Percentiles rank a stretch among this genome's conserved stretches.
Evolutionary conservation across 2,797 vertebrate genomes (phyloP).

Genomic region (Hapalemur alaotrensis): DNA sequence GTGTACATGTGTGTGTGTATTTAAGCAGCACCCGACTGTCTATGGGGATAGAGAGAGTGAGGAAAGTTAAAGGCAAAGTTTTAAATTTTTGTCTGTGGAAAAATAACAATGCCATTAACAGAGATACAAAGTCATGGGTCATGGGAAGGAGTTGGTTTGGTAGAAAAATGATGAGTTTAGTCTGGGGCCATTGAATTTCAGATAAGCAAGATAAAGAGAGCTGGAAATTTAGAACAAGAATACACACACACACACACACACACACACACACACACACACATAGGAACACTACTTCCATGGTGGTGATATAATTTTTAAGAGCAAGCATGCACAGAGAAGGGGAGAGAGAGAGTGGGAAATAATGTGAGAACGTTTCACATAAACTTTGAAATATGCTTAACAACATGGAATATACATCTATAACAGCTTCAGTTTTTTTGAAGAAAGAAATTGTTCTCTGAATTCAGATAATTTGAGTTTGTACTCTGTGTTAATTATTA

Average conservation of each 20-base stretch:
- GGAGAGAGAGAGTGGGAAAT: not conserved
- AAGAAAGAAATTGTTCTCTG: not conserved
- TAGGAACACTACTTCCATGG: not conserved
- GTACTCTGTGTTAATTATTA: not conserved
- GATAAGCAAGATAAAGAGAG: not conserved
- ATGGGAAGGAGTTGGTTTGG: not conserved
- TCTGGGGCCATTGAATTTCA: not conserved
- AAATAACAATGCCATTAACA: not conserved
- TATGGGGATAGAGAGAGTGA: not conserved
- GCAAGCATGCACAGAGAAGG: not conserved
- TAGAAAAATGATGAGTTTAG: not conserved
- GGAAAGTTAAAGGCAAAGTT: not conserved
- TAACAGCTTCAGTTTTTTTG: not conserved
- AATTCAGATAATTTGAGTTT: not conserved
- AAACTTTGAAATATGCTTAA: not conserved
- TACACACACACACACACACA: not conserved
- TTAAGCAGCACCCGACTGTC: not conserved
- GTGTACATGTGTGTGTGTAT: not conserved
- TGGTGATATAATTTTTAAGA: not conserved
- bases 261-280: not conserved
- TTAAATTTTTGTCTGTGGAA: not conserved
- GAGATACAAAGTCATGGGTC: not conserved
- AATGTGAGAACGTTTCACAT: not conserved
- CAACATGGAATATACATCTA: not conserved
- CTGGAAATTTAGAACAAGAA: not conserved